A percentile compares a stretch with the other conserved stretches of the same genome.
phyloP scores from a whole-genome alignment of 2,113 vertebrate genomes.

The Thinocorus orbignyianus region DNA sequence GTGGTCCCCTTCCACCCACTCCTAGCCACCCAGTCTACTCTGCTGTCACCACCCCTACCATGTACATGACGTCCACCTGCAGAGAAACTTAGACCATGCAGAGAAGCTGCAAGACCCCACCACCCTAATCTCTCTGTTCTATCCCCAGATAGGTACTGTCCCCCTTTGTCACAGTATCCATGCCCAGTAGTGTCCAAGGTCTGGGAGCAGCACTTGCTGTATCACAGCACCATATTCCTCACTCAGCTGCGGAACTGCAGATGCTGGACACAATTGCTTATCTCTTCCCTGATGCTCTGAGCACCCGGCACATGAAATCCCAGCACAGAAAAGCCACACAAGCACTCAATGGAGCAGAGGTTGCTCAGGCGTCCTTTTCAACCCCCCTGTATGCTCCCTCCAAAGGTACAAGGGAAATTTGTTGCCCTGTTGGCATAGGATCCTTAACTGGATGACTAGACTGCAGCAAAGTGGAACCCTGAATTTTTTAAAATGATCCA shows the following conservation, averaged over 20 bases:
- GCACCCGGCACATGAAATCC: neutral
- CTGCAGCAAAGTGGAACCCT: neutral
- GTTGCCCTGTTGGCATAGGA: neutral
- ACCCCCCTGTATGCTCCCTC: neutral
- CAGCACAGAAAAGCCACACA: neutral
- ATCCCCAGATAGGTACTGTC: neutral
- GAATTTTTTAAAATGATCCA: neutral
- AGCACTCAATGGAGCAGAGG: neutral
- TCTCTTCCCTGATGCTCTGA: neutral
- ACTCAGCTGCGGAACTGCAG: neutral
- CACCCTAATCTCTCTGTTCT: neutral
- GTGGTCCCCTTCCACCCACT: neutral
- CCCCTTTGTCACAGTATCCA: neutral
- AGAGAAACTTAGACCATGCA: neutral
- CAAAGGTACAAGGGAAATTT: neutral
- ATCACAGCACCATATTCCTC: fast-evolving
- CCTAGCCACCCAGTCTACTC: neutral
- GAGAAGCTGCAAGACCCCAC: neutral
- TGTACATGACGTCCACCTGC: fast-evolving
- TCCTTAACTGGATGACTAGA: neutral
- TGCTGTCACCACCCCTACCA: neutral
- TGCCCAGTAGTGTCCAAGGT: neutral
- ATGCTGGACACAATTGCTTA: fast-evolving
- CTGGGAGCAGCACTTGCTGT: neutral
- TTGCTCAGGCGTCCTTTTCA: neutral